Base-by-base conservation (phyloP, 1,140 invertebrate genomes). In the Drosophila bocqueti region DNA sequence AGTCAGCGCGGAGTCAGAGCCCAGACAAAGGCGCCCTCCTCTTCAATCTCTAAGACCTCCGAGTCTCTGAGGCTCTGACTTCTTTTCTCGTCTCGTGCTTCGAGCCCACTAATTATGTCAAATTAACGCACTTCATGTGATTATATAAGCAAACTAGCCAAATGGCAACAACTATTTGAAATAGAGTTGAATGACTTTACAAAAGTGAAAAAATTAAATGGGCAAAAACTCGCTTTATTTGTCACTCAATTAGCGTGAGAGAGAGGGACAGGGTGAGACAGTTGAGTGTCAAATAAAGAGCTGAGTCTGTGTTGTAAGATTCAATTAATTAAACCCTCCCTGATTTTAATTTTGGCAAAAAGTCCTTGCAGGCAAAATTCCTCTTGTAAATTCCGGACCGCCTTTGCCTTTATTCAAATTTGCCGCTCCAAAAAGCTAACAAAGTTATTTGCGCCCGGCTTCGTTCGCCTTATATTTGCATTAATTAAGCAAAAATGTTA, bases 101-200 rank as follows among this genome's bases (percentile, higher is more conserved):
- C 8, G 29, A 60, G 75, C 60, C 49, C 81, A 81, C 77, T 89
- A 89, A 89, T 89, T 89, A 90, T 90, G 84, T 90, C 78, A 79
- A 79, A 89, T 89, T 89, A 89, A 84, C 84, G 81, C 74, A 72
- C 74, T 83, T 67, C 71, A 69, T 65, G 47, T 83, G 61, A 64
- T 86, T 86, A 71, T 83, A 87, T 87, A 86, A 85, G 63, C 47
- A 62, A 77, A 76, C 59, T 72, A 40, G 52, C 47, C 15, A 40
- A 57, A 57, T 24, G 59, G 52, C 63, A 77, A 66, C 52, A 75
- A 81, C 76, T 69, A 61, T 13, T 31, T 13, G 38, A 11, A n/a
- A 26, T 11, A 40, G 54, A 84, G 84, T 90, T 89, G 81, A 90
- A 89, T 84, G 84, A 85, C 84, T 75, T 57, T 54, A 50, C 11